These are phyloP conservation scores for Hippoglossus stenolepis DNA, from an alignment of 2,113 vertebrate genomes.

Conservation along the genomic window DNA sequence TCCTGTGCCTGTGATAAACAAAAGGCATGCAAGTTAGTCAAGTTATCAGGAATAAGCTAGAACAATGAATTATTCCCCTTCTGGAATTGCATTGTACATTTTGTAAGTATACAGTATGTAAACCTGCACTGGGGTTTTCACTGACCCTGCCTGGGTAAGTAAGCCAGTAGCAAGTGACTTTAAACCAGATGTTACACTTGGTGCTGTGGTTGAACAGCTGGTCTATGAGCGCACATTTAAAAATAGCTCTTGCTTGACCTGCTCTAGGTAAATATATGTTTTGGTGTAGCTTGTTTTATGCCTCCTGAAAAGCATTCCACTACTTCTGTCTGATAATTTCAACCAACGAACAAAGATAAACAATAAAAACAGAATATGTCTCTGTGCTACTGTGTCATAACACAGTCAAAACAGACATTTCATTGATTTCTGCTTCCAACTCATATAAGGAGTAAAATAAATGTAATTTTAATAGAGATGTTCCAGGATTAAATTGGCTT, in stretches of 20 bases:
- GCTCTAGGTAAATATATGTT: background rate
- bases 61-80: too few relatives aligned
- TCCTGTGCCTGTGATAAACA: conserved; percentile 81
- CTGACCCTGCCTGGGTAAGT: background rate
- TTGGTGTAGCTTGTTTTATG: background rate
- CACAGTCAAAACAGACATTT: background rate
- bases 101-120: background rate
- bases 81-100: background rate
- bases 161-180: background rate
- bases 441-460: background rate
- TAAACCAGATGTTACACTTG: background rate
- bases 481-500: background rate
- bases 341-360: background rate
- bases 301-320: background rate
- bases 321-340: background rate
- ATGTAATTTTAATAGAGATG: background rate
- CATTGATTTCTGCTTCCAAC: background rate
- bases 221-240: background rate
- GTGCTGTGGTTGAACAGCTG: background rate
- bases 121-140: background rate
- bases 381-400: background rate
- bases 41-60: background rate
- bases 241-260: background rate
- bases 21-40: background rate
- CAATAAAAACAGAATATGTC: background rate